Base-by-base conservation (phyloP, 2,888 invertebrate species). In the Phengaris alcon region DNA sequence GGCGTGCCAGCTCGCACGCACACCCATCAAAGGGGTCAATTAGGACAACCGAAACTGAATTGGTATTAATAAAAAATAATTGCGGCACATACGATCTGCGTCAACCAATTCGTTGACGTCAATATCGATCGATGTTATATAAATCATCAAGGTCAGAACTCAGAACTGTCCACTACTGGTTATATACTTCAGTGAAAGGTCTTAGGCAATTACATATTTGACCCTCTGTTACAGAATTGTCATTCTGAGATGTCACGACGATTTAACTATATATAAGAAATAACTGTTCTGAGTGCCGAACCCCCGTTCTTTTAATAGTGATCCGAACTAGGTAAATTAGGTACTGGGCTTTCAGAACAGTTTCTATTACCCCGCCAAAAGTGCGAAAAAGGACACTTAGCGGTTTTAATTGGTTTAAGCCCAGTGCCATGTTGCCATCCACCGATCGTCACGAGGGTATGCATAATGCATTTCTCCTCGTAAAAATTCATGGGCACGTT, bases 11-110 rank as follows among this genome's bases (percentile, higher is more conserved):
- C 77, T 78, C 84, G 84, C 87, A 86, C 87, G 88, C 85, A 81
- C 84, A 82, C 81, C 82, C 77, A 77, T 78, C 81, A 79, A 82
- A 87, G 84, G 86, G 89, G 90, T 90, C 91, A 91, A 91, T 89
- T 91, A 85, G 85, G 86, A 85, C 87, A 86, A 86, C 86, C 85
- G 90, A 87, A 90, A 87, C 85, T 84, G 86, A 88, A 89, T 87
- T 84, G 87, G 85, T 86, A 82, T 82, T 86, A 88, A 90, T 87
- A 85, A 90, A 88, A 88, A 87, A 82, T 85, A 86, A 89, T 87
- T 84, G 79, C 79, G 80, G 82, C 81, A 84, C 81, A 82, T 80
- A 83, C 82, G 84, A 84, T 86, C 86, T 90, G 89, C 90, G 90
- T 91, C 90, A 89, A 85, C 81, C 80, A 83, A 84, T 81, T 80